A percentile compares a stretch with the other conserved stretches of the same genome.
Conservation (phyloP, 64 coral and sea anemone species). For the Actinia equina region DNA sequence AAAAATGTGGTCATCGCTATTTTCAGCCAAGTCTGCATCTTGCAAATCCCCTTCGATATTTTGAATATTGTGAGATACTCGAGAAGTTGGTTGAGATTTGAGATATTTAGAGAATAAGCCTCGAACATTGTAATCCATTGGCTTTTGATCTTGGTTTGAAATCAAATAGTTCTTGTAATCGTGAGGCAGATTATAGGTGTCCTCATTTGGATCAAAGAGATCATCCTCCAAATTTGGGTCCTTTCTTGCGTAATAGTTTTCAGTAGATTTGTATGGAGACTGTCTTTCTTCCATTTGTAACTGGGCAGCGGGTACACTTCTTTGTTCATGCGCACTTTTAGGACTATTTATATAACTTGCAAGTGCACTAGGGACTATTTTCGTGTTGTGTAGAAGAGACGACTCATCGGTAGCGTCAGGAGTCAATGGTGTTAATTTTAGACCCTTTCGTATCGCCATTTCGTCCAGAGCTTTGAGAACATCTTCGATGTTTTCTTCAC, state of each 20-base stretch:
- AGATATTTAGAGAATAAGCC: neutral
- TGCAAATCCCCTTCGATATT: neutral
- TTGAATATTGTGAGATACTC: neutral
- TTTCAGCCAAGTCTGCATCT: constrained; percentile 1
- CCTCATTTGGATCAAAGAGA: neutral
- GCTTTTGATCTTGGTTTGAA: neutral
- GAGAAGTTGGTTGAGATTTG: neutral
- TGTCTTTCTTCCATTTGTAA: neutral
- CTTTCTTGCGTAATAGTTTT: neutral
- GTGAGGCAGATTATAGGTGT: neutral
- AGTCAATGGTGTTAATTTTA: neutral
- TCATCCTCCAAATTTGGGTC: neutral
- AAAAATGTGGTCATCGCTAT: constrained; percentile 3
- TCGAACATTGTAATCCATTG: neutral
- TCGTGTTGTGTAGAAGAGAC: neutral
- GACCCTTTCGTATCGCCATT: neutral
- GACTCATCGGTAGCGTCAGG: neutral
- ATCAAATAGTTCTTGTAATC: neutral
- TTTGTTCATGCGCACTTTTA: neutral
- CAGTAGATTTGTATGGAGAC: neutral
- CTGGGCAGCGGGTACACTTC: neutral
- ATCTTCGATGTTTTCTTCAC: constrained; percentile 22
- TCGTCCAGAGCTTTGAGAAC: neutral
- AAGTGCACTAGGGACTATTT: neutral
- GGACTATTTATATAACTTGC: neutral